Evolutionary conservation across 2,888 invertebrate species (phyloP).

Genomic region (Patella depressa): DNA sequence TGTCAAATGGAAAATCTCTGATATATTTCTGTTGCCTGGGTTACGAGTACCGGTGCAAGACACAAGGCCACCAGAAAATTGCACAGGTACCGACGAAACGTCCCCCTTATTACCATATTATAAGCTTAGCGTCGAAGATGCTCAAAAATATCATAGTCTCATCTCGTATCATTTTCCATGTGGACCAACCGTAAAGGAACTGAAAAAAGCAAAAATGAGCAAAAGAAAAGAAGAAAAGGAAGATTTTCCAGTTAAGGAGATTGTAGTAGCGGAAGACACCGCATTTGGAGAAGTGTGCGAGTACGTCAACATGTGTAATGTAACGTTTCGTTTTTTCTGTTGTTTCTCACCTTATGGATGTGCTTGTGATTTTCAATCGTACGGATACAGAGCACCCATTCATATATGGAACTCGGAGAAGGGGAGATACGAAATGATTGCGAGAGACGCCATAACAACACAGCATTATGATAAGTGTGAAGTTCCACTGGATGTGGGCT

Average conservation of each 20-base stretch:
- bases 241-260: conserved; percentile 5
- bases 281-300: not conserved
- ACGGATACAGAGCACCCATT: conserved; percentile 4
- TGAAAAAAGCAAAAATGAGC: not conserved
- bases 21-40: not conserved
- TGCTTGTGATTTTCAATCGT: conserved; percentile 3
- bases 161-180: conserved; percentile 5
- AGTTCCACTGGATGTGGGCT: not conserved
- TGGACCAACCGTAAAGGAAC: not conserved
- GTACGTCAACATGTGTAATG: not conserved
- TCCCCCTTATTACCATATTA: not conserved
- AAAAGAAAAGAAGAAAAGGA: not conserved
- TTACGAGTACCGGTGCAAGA: conserved; percentile 8
- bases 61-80: not conserved
- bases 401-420: not conserved
- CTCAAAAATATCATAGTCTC: conserved; percentile 1
- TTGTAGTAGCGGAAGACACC: not conserved
- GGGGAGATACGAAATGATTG: not conserved
- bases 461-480: conserved; percentile 5
- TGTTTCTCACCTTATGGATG: not conserved
- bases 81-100: not conserved
- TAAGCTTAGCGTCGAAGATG: conserved; percentile 1
- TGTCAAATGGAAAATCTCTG: conserved; percentile 3
- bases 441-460: not conserved
- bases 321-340: conserved; percentile 3